Conservation (phyloP, 2,888 invertebrate species). For the Odontocolon sp. region DNA sequence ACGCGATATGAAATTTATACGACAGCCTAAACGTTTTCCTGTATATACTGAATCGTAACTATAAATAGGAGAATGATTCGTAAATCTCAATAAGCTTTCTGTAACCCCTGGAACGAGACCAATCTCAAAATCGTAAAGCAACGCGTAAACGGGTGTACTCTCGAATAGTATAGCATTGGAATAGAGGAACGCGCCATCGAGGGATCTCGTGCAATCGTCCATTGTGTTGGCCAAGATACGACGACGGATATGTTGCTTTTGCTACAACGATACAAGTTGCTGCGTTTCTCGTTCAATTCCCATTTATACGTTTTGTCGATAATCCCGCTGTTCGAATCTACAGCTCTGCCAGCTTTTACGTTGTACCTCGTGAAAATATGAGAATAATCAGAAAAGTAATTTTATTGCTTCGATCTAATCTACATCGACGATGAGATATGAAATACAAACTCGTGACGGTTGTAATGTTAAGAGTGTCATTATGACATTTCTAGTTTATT, state of each 20-base stretch:
- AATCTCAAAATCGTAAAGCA: conserved; percentile 33
- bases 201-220: conserved; percentile 5
- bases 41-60: not conserved
- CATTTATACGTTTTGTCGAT: conserved; percentile 7
- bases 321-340: conserved; percentile 1
- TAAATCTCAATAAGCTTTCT: conserved; percentile 15
- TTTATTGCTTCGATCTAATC: too few species aligned
- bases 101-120: conserved; percentile 3
- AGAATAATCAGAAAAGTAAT: not conserved
- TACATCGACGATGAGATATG: too few species aligned
- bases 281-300: not conserved
- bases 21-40: not conserved
- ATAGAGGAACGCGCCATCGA: conserved; percentile 18
- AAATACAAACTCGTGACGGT: too few species aligned
- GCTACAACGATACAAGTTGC: not conserved
- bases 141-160: conserved; percentile 16
- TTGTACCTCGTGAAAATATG: not conserved
- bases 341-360: not conserved
- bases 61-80: conserved; percentile 9
- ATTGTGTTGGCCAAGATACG: conserved; percentile 27
- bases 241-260: not conserved
- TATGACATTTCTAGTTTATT: too few species aligned
- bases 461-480: too few species aligned
- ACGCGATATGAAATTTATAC: too few species aligned
- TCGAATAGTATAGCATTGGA: not conserved